Evolutionary conservation across 2,888 invertebrate genomes (phyloP).

Genomic region (Plagiodera versicolora): DNA sequence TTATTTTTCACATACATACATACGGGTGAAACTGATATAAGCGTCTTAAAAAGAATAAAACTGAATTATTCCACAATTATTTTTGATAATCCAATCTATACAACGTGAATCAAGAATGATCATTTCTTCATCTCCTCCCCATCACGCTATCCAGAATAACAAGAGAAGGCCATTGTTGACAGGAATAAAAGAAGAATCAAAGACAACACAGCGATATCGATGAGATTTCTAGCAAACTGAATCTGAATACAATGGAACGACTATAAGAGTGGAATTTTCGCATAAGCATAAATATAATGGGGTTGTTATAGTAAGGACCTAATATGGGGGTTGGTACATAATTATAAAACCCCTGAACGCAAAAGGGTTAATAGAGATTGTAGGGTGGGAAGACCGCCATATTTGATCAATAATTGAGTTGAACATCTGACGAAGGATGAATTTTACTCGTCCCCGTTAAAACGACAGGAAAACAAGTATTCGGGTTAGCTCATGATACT

Average conservation of each 20-base stretch:
- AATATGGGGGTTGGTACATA: slow-evolving; percentile 55
- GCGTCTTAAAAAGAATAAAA: too few relatives aligned
- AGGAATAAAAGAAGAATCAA: slow-evolving; percentile 37
- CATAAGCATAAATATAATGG: slow-evolving; percentile 51
- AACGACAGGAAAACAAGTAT: slow-evolving; percentile 37
- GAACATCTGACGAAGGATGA: slow-evolving; percentile 55
- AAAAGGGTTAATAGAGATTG: slow-evolving; percentile 55
- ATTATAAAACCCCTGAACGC: slow-evolving; percentile 55
- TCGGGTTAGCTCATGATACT: slow-evolving; percentile 27
- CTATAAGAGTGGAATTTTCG: slow-evolving; percentile 47
- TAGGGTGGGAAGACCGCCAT: slow-evolving; percentile 56
- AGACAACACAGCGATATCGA: slow-evolving; percentile 39
- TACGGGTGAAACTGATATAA: too few relatives aligned
- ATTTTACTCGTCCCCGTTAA: slow-evolving; percentile 49
- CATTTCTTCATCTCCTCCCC: not conserved
- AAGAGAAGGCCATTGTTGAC: slow-evolving; percentile 26
- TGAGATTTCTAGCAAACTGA: slow-evolving; percentile 42
- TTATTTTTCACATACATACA: too few relatives aligned
- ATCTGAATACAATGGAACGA: slow-evolving; percentile 36
- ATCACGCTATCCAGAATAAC: not conserved
- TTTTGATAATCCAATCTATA: too few relatives aligned
- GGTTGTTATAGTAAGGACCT: slow-evolving; percentile 52
- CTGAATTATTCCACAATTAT: too few relatives aligned
- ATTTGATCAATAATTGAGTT: slow-evolving; percentile 58
- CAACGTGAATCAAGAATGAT: not conserved